Evolutionary conservation across 2,888 invertebrate genomes (phyloP).

Genomic region (Metacarcinus magister): DNA sequence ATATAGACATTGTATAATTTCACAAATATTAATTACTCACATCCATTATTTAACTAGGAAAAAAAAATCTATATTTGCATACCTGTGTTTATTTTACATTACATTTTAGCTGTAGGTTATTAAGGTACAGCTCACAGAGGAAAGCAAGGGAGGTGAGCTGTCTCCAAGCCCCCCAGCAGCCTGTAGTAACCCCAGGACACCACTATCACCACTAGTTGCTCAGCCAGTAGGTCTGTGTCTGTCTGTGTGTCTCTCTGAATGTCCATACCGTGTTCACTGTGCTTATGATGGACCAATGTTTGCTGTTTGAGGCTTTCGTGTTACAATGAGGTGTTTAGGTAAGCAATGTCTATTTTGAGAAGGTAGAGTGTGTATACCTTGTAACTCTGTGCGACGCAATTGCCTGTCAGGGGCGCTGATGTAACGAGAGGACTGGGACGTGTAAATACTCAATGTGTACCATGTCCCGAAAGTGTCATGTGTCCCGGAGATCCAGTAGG

Average conservation of each 20-base stretch:
- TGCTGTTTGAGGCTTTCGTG: slow-evolving; percentile 38
- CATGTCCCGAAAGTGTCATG: background rate
- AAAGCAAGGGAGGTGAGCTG: background rate
- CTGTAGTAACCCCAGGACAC: background rate
- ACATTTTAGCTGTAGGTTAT: background rate
- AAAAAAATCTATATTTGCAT: background rate
- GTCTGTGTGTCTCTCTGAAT: slow-evolving; percentile 46
- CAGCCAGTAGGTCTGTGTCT: slow-evolving; percentile 40
- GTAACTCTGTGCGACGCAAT: background rate
- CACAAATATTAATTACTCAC: background rate
- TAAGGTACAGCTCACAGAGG: background rate
- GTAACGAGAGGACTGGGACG: background rate
- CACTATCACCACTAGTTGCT: slow-evolving; percentile 43
- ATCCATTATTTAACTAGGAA: background rate
- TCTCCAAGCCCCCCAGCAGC: background rate
- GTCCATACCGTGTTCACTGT: slow-evolving; percentile 43
- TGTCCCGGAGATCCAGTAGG: slow-evolving; percentile 17
- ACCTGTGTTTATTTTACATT: background rate
- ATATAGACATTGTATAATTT: background rate
- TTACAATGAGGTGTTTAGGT: slow-evolving; percentile 6
- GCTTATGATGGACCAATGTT: slow-evolving; percentile 43
- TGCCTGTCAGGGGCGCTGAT: background rate
- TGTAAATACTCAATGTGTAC: background rate
- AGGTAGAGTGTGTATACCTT: background rate
- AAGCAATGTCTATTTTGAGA: slow-evolving; percentile 23